Base-by-base conservation (phyloP, 1,140 invertebrate species). In the Chionoecetes opilio region DNA sequence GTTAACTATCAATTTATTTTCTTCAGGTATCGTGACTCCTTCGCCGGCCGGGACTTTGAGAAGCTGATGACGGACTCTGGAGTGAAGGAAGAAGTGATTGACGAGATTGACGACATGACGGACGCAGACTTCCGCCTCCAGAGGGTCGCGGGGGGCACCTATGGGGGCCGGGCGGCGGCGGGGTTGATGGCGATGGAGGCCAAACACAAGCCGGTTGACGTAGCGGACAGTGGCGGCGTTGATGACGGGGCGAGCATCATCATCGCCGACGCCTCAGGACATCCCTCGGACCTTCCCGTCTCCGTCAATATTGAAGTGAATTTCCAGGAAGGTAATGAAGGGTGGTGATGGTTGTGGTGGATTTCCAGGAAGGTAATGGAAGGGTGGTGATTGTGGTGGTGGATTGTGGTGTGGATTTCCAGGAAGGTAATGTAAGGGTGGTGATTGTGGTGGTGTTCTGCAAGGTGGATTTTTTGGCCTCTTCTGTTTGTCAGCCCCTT, bases 281-380 rank as follows among this genome's bases (percentile, higher is more conserved):
- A 84, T 17, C 95, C 95, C 37, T 92, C 95, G 9, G 93, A 96
- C 53, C 38, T 96, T 14, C 95, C 95, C 29, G 88, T 96, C 11
- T 94, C 95, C 31, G 94, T 96, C 37, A 96, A 96, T 35, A 96
- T 96, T 75, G 95, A 96, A 53, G 94, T 96, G 31, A 82, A 95
- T 53, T 95, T 95, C 35, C 94, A 92, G 41, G 94, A 90, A 29
- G 94, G 94, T 95, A 91, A 38, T 53, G 46, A 11, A 17, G 46
- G 3, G 3, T 14, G 8, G 46, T 53, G 94, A 85, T 35, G 37
- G 0, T 29, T 35, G n/a, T 53, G 31, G n/a, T 38, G 75, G 21
- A 9, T 9, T 53, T 53, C 9, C 46, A 92, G 41, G 94, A 90
- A 29, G 94, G 94, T 95, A 91, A 38, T 53, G 46, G 11, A 11